Conservation (phyloP, 1,140 invertebrate species). For the Bursaphelenchus mucronatus region DNA sequence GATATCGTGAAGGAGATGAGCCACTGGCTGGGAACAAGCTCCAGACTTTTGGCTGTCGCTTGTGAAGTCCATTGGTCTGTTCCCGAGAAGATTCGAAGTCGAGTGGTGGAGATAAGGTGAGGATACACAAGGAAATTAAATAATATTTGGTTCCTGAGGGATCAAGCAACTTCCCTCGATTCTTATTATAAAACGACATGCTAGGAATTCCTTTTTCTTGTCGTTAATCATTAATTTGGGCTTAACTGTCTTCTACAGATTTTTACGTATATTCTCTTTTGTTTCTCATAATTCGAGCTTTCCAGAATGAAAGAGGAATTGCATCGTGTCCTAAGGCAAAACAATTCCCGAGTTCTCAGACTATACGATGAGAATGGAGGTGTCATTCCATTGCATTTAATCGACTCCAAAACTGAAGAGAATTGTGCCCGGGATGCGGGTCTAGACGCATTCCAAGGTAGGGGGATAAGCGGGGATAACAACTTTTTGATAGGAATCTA, state of each 20-base stretch:
- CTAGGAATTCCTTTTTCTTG: background rate
- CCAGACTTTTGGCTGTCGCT: slow-evolving; percentile 41
- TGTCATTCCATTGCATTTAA: slow-evolving; percentile 32
- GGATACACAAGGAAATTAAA: background rate
- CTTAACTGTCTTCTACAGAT: slow-evolving; percentile 8
- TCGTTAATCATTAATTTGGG: background rate
- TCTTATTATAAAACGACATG: background rate
- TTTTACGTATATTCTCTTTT: background rate
- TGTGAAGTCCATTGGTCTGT: slow-evolving; percentile 56
- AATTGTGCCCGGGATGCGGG: slow-evolving; percentile 34
- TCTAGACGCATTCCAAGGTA: slow-evolving; percentile 46
- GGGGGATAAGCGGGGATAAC: background rate
- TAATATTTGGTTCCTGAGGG: slow-evolving; percentile 1
- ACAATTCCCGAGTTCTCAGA: slow-evolving; percentile 44
- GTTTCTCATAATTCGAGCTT: slow-evolving; percentile 22
- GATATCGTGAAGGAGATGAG: slow-evolving; percentile 45
- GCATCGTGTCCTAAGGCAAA: slow-evolving; percentile 42
- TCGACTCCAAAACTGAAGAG: slow-evolving; percentile 48
- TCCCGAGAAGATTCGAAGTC: slow-evolving; percentile 40
- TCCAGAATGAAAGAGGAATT: slow-evolving; percentile 48
- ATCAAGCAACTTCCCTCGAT: background rate
- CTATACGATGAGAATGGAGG: slow-evolving; percentile 36
- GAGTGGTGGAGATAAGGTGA: slow-evolving; percentile 46
- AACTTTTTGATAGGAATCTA: slow-evolving; percentile 35
- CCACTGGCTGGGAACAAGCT: slow-evolving; percentile 43